Percentiles rank a stretch among this genome's conserved stretches.
Conservation (phyloP, 2,797 vertebrate species). For the Danionella dracula region DNA sequence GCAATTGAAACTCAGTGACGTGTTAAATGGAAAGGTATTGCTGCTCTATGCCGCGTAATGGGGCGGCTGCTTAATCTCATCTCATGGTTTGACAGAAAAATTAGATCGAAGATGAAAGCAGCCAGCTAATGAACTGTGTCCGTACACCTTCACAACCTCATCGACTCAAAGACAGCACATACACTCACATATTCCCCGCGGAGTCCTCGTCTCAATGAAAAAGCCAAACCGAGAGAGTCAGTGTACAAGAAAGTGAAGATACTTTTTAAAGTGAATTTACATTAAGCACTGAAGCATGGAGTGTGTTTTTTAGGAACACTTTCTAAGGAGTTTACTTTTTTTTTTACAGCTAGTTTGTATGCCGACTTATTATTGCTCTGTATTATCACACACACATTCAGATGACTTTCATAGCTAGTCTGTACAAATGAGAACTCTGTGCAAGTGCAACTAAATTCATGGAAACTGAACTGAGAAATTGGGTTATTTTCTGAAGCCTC, state of each 20-base stretch:
- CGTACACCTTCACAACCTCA: slow-evolving; percentile 7
- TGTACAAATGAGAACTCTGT: neutral
- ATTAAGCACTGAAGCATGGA: neutral
- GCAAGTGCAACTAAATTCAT: neutral
- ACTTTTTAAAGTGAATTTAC: slow-evolving; percentile 9
- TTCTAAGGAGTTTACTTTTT: slow-evolving; percentile 2
- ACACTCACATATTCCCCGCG: neutral
- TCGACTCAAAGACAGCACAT: neutral
- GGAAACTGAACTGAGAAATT: neutral
- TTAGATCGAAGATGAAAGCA: slow-evolving; percentile 23
- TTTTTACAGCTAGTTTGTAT: slow-evolving; percentile 3
- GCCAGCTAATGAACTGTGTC: slow-evolving; percentile 31
- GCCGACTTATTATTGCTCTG: neutral
- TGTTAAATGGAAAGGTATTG: slow-evolving; percentile 46
- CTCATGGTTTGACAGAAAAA: slow-evolving; percentile 36
- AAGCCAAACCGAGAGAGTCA: neutral
- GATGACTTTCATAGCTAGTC: no score
- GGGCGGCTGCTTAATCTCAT: slow-evolving; percentile 38
- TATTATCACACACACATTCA: neutral
- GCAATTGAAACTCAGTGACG: slow-evolving; percentile 42
- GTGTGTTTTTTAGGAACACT: neutral
- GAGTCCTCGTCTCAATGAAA: neutral
- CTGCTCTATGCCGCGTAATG: slow-evolving; percentile 28
- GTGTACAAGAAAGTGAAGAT: neutral
- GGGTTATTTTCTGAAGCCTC: neutral